Evolutionary conservation across 2,113 vertebrate species (phyloP), one percentile per base, ranked within the genome.

Genomic region (Channa argus): DNA sequence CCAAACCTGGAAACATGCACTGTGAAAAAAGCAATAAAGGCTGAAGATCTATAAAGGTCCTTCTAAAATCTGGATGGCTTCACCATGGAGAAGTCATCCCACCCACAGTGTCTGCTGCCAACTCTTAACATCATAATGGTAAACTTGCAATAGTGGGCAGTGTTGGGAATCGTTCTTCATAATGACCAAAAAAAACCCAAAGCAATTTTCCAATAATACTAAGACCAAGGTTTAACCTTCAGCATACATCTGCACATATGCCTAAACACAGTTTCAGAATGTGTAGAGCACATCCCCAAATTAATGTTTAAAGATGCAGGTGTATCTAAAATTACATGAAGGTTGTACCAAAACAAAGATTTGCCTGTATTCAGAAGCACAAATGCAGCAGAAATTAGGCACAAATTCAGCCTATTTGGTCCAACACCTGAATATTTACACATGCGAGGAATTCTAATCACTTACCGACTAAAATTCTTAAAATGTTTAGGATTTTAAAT

Each of bases 81-180:
- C 43, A 24, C 24, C 24, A 24, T 24, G 24, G 24, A 24, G 24
- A 24, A 24, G 24, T 24, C 24, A 24, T 24, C 24, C 24, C 24
- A 24, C 24, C 68, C 68, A 43, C 53, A 13, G 39, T 15, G 8
- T 34, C 24, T 24, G 44, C n/a, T 56, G 47, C 74, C 84, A 83
- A 72, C 71, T 67, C 56, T 63, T 68, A 66, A 61, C 46, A n/a
- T 24, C 24, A 65, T 47, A 45, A 43, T 38, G 5, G 55, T 62
- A 56, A 67, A 77, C 71, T 66, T 38, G 11, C 63, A 59, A 44
- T 61, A 15, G 50, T 24, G 61, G 59, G 63, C 61, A 63, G 5
- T 39, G 13, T 64, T 75, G 84, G 75, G 69, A 86, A 71, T 49
- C 61, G 83, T 77, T 77, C 50, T 73, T 37, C 24, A 63, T 46